These are phyloP conservation scores for Phaenicophaeus curvirostris DNA, from an alignment of 2,797 vertebrate species.

Conservation along the genomic window DNA sequence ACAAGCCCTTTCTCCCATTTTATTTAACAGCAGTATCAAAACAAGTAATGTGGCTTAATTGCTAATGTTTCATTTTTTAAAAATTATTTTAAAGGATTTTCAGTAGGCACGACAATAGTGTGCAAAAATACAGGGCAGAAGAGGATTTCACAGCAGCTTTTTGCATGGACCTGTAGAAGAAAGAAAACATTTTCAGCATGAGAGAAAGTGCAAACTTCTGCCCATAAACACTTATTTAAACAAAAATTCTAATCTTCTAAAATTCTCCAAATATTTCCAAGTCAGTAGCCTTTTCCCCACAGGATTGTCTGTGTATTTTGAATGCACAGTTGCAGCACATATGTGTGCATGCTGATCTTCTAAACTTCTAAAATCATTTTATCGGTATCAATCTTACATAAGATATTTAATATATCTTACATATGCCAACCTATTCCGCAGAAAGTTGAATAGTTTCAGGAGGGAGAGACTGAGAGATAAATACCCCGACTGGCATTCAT, in stretches of 20 bases:
- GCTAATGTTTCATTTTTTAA: not conserved
- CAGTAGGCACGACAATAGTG: not conserved
- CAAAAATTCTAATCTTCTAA: not conserved
- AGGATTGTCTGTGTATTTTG: not conserved
- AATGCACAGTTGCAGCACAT: not conserved
- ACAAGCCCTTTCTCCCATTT: not conserved
- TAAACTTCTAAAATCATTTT: not conserved
- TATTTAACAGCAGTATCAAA: not conserved
- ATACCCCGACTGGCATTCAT: not conserved
- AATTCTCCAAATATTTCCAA: not conserved
- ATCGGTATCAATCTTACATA: not conserved
- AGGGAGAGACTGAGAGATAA: not conserved
- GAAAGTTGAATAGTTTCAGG: not conserved
- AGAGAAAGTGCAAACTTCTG: not conserved
- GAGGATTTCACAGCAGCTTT: not conserved
- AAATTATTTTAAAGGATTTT: not conserved
- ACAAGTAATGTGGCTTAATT: not conserved
- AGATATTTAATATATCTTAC: not conserved
- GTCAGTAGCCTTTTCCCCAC: not conserved
- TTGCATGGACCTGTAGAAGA: not conserved
- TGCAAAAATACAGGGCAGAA: not conserved
- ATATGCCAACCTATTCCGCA: not conserved
- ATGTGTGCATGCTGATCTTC: not conserved
- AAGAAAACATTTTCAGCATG: not conserved
- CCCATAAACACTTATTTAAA: not conserved